Evolutionary conservation across 2,888 invertebrate genomes (phyloP).

Genomic region (Drosophila sordidapex): DNA sequence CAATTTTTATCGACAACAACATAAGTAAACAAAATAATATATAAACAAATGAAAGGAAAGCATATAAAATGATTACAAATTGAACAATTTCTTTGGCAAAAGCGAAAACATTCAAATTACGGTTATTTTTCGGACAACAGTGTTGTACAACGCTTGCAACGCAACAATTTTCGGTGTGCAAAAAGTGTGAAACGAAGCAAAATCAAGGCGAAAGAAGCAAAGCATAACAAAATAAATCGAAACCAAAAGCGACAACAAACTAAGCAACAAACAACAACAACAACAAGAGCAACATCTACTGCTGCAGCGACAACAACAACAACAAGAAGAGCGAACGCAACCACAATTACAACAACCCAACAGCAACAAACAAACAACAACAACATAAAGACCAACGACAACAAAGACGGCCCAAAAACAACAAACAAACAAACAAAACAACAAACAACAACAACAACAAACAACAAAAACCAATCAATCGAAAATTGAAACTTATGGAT

Average conservation of each 20-base stretch:
- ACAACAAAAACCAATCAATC: constrained; percentile 66
- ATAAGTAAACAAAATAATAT: constrained; percentile 21
- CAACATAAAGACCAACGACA: constrained; percentile 15
- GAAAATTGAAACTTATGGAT: constrained; percentile 85
- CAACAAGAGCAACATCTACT: constrained; percentile 29
- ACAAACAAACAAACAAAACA: constrained; percentile 35
- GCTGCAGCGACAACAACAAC: constrained; percentile 21
- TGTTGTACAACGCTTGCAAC: constrained; percentile 58
- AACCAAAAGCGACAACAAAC: constrained; percentile 15
- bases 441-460: constrained; percentile 38
- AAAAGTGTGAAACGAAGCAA: constrained; percentile 37
- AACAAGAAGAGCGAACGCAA: constrained; percentile 11
- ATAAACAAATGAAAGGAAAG: constrained; percentile 9
- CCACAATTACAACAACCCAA: constrained; percentile 29
- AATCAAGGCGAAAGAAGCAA: constrained; percentile 28
- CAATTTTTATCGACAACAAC: constrained; percentile 61
- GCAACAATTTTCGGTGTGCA: constrained; percentile 61
- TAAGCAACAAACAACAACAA: constrained; percentile 27
- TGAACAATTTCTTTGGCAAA: constrained; percentile 54
- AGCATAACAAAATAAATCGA: constrained; percentile 26
- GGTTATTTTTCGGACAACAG: constrained; percentile 52
- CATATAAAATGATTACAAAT: constrained; percentile 41
- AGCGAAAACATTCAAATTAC: constrained; percentile 33
- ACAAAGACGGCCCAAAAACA: constrained; percentile 6
- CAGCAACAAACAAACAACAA: constrained; percentile 12